phyloP scores from a whole-genome alignment of 2,113 vertebrate genomes.

The Stomatorhinus ivindoensis region DNA sequence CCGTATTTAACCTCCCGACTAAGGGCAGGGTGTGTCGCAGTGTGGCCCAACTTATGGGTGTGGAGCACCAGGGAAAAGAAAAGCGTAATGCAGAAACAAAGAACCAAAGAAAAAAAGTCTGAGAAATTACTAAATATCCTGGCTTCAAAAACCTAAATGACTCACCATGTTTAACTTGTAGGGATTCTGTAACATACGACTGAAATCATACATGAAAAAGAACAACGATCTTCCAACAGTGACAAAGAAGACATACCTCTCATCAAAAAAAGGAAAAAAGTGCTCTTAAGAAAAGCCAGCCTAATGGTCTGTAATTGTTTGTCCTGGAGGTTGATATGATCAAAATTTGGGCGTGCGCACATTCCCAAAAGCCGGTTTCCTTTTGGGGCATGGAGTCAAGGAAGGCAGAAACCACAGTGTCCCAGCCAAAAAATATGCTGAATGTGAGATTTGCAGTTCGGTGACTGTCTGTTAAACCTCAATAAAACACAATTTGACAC shows the following conservation, averaged over 20 bases:
- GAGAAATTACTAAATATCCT: background rate
- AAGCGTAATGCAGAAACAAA: background rate
- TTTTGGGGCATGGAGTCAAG: background rate
- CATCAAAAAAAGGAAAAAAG: background rate
- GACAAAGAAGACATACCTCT: background rate
- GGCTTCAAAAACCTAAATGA: background rate
- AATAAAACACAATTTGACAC: background rate
- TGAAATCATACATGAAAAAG: background rate
- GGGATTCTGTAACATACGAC: background rate
- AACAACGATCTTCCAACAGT: background rate
- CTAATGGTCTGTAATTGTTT: background rate
- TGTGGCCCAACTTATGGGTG: background rate
- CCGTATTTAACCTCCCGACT: background rate
- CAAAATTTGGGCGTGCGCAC: background rate
- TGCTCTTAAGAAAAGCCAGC: background rate
- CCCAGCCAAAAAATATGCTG: background rate
- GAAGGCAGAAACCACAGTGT: background rate
- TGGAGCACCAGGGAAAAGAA: background rate
- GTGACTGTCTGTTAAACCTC: background rate
- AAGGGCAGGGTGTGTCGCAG: background rate
- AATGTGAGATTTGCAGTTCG: background rate
- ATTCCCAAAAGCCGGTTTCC: conserved; percentile 9
- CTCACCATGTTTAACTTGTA: background rate
- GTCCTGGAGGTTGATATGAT: background rate
- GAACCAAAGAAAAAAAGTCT: background rate